phyloP scores from a whole-genome alignment of 2,797 vertebrate genomes.

The Sebastolobus altivelis region DNA sequence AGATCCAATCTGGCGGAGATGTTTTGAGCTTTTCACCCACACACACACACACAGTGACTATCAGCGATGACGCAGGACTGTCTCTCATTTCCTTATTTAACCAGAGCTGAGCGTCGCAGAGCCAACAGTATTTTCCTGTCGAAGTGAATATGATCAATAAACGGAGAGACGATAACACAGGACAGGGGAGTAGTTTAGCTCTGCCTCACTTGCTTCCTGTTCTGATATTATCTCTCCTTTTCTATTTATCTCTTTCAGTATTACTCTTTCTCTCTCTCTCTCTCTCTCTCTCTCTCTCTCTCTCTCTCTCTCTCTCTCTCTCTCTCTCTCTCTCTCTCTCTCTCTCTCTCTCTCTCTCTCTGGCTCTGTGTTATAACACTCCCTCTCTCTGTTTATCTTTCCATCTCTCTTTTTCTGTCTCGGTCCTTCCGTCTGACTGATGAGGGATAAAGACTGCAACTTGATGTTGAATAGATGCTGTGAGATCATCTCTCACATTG shows the following conservation, averaged over 20 bases:
- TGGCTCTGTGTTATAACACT: conserved; percentile 43
- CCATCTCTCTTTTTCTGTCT: conserved; percentile 11
- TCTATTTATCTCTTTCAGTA: conserved; percentile 37
- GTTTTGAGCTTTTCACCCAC: conserved; percentile 15
- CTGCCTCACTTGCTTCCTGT: conserved; percentile 53
- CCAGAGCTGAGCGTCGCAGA: conserved; percentile 19
- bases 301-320: conserved; percentile 45
- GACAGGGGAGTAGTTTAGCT: conserved; percentile 48
- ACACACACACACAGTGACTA: conserved; percentile 2
- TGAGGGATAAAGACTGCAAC: conserved; percentile 53
- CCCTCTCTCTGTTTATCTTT: conserved; percentile 49
- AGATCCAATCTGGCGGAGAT: conserved; percentile 16
- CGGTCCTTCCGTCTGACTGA: conserved; percentile 44
- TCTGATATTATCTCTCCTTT: conserved; percentile 53
- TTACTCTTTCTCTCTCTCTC: conserved; percentile 29
- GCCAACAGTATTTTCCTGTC: conserved; percentile 47
- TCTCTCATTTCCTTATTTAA: conserved; percentile 65
- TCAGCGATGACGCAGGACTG: conserved; percentile 43
- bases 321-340: conserved; percentile 22
- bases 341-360: conserved; percentile 39
- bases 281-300: conserved; percentile 32
- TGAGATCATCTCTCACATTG: conserved; percentile 49
- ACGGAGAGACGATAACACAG: conserved; percentile 44
- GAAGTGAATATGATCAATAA: conserved; percentile 61
- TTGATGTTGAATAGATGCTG: conserved; percentile 56